Percentiles rank a stretch among this genome's conserved stretches.
Evolutionary conservation across 2,888 invertebrate genomes (phyloP).

Genomic region (Meloe dianella): DNA sequence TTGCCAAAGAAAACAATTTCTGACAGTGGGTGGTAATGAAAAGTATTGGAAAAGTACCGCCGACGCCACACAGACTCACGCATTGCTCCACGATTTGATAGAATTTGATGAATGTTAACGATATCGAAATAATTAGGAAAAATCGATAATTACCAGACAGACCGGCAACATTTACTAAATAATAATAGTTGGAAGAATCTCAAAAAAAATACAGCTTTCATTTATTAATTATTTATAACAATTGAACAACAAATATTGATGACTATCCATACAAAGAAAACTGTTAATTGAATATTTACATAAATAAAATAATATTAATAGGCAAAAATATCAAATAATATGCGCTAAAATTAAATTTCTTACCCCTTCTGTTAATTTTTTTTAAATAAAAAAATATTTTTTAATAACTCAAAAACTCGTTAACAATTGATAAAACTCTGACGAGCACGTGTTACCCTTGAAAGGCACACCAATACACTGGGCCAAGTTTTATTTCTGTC

Average conservation of each 20-base stretch:
- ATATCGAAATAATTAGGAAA: background rate
- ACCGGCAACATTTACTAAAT: background rate
- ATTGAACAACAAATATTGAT: background rate
- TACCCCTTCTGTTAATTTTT: background rate
- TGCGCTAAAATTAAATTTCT: background rate
- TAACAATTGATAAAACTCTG: background rate
- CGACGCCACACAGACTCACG: too few relatives aligned
- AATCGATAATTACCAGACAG: constrained; percentile 3
- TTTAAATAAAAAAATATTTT: too few relatives aligned
- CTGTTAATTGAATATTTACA: background rate
- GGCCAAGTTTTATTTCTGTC: constrained; percentile 6
- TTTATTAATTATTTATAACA: background rate
- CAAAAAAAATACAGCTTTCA: background rate
- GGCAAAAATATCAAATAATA: too few relatives aligned
- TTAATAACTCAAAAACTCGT: background rate
- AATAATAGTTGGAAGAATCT: too few relatives aligned
- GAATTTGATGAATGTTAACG: background rate
- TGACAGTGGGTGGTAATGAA: too few relatives aligned
- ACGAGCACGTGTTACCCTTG: constrained; percentile 3
- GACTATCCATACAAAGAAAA: background rate
- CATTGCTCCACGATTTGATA: too few relatives aligned
- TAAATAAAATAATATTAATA: background rate
- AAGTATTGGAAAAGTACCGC: background rate
- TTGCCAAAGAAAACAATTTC: too few relatives aligned
- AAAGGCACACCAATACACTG: background rate